These are phyloP conservation scores for Thomomys bottae DNA, from an alignment of 2,113 vertebrate species.

Conservation along the genomic window DNA sequence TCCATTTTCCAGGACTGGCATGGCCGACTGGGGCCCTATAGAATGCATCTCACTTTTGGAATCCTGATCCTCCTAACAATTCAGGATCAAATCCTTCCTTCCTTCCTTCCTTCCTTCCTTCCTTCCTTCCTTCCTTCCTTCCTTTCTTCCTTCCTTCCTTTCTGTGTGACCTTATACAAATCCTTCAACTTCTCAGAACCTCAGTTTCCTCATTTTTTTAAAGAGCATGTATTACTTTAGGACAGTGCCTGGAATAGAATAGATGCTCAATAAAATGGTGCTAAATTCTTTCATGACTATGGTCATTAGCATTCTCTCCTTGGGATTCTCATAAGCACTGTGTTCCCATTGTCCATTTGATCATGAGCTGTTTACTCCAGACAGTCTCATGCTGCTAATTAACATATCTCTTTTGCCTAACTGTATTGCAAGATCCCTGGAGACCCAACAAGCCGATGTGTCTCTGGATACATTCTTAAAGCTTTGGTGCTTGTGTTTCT, in stretches of 20 bases:
- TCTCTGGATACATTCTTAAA: conserved; percentile 75
- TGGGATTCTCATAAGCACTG: neutral
- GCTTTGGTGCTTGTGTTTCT: conserved; percentile 65
- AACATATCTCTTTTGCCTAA: conserved; percentile 43
- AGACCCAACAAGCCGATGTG: conserved; percentile 67
- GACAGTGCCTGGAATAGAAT: neutral
- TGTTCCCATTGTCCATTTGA: conserved; percentile 14
- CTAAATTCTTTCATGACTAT: neutral
- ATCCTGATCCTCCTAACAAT: too few species aligned
- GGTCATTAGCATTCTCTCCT: neutral
- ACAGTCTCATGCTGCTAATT: conserved; percentile 52
- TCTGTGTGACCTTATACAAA: neutral
- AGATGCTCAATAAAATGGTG: neutral
- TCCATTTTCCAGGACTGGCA: neutral
- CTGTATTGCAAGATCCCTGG: neutral
- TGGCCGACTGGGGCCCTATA: neutral
- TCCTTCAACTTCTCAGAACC: neutral
- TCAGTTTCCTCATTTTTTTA: neutral
- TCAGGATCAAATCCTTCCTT: too few species aligned
- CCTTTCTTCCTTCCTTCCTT: neutral
- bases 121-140: neutral
- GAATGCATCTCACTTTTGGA: neutral
- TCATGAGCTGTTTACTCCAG: conserved; percentile 33
- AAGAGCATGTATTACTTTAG: neutral
- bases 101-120: too few species aligned